Evolutionary conservation across 2,888 invertebrate genomes (phyloP), one percentile per base, ranked within the genome.

Genomic region (Dolichomitus sp.): DNA sequence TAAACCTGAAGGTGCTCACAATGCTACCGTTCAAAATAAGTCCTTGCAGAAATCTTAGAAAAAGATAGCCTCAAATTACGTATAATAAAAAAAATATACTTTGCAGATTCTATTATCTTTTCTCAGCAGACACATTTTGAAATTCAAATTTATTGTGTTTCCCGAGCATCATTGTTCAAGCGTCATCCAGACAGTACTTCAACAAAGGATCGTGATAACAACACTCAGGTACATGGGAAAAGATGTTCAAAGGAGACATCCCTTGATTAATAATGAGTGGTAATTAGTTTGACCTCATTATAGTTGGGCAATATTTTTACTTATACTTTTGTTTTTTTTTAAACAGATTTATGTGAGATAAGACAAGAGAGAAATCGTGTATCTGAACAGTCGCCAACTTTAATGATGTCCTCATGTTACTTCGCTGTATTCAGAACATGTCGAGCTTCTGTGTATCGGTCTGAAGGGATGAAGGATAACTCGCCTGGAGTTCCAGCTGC

Each of bases 281-380:
- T 81, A 77, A 81, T 81, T 77, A 77, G 72, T 77, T 73, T 68
- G 68, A 73, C 77, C 77, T 68, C 52, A 45, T 72, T 72, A 72
- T 30, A 33, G 12, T 61, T 17, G 5, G 48, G 48, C n/a, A 9
- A 37, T 23, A 1, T 1, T 23, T 23, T 23, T 23, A 23, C 23
- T 23, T 2, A 23, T 23, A 23, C 37, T 33, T 52, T 54, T 40
- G 33, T 17, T 33, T 52, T 52, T 19, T 52, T 17, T 19, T 9
- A 19, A 4, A 19, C 9, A 23, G 50, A 52, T 52, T 11, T 11
- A 3, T 3, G 19, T 19, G 19, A 19, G 50, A 52, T 5, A 52
- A 52, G 50, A 50, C 48, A 50, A 23, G 19, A 42, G 42, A 42
- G 12, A 42, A 42, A 3, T 17, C 17, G 33, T 14, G n/a, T 9